Percentiles rank a stretch among this genome's conserved stretches.
Conservation (phyloP, 2,888 invertebrate species). For the Graphium colonna region DNA sequence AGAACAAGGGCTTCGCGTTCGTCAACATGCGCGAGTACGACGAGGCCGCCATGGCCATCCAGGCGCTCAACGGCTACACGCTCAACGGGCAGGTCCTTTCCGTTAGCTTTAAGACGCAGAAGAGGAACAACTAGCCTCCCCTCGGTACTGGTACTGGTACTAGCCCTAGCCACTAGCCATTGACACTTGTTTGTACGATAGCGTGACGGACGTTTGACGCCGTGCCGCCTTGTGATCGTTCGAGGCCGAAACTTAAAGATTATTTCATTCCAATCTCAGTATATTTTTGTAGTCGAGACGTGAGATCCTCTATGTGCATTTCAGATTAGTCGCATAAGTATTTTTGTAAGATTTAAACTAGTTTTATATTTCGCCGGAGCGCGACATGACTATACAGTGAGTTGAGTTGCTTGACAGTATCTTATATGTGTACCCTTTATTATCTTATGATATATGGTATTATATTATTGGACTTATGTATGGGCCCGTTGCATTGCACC, state of each 20-base stretch:
- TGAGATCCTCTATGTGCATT: constrained; percentile 77
- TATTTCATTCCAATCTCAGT: constrained; percentile 79
- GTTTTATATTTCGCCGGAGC: constrained; percentile 74
- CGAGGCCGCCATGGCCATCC: constrained; percentile 77
- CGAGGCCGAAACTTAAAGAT: constrained; percentile 68
- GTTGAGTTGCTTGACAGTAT: constrained; percentile 77
- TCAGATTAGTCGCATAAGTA: constrained; percentile 78
- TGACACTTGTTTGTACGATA: background rate
- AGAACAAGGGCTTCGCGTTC: constrained; percentile 77
- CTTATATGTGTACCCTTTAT: constrained; percentile 72
- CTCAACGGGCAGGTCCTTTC: constrained; percentile 79
- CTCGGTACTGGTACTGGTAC: no score
- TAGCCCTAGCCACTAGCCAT: no score
- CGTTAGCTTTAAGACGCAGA: constrained; percentile 80
- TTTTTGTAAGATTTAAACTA: constrained; percentile 79
- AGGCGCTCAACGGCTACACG: constrained; percentile 76
- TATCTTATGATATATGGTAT: constrained; percentile 74
- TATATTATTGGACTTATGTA: constrained; percentile 74
- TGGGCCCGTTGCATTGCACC: constrained; percentile 67
- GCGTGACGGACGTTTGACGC: constrained; percentile 60
- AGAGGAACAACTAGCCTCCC: constrained; percentile 63
- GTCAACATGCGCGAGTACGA: constrained; percentile 79
- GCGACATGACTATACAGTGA: constrained; percentile 75
- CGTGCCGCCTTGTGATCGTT: constrained; percentile 62
- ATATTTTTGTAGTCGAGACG: constrained; percentile 79